phyloP scores from a whole-genome alignment of 2,888 invertebrate genomes.

The Crossocerus cetratus region DNA sequence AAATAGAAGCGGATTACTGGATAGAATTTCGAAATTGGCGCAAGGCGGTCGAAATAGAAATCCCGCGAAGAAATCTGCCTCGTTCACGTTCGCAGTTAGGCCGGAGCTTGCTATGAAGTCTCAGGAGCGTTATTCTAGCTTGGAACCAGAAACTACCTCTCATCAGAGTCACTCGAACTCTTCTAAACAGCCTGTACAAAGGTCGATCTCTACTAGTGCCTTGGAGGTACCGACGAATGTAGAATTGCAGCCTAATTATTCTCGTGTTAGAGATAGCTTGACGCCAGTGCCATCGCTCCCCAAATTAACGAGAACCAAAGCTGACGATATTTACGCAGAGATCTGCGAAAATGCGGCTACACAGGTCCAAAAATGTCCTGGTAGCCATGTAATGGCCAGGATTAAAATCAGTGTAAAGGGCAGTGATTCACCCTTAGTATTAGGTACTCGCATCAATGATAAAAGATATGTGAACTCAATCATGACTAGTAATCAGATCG shows the following conservation, averaged over 20 bases:
- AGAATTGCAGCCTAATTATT: constrained; percentile 73
- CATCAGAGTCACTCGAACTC: constrained; percentile 57
- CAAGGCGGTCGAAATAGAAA: constrained; percentile 70
- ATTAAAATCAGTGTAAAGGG: constrained; percentile 73
- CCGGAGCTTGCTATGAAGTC: constrained; percentile 72
- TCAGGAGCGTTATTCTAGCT: constrained; percentile 72
- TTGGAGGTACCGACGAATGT: constrained; percentile 69
- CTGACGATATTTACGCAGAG: constrained; percentile 73
- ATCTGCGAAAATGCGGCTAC: constrained; percentile 69
- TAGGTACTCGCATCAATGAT: constrained; percentile 44
- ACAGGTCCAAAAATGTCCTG: constrained; percentile 64
- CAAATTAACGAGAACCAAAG: constrained; percentile 57
- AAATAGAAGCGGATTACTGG: constrained; percentile 69
- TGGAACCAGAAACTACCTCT: constrained; percentile 71
- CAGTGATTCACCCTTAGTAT: constrained; percentile 50
- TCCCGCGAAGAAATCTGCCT: constrained; percentile 76
- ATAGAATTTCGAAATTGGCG: constrained; percentile 71
- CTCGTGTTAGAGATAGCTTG: constrained; percentile 71
- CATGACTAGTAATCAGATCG: constrained; percentile 65
- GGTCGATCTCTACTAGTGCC: constrained; percentile 73
- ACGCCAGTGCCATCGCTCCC: constrained; percentile 67
- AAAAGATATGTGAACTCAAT: constrained; percentile 69
- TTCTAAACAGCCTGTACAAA: constrained; percentile 71
- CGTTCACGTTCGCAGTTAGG: constrained; percentile 75
- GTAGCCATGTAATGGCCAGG: constrained; percentile 73